phyloP scores from a whole-genome alignment of 2,888 invertebrate species.

The Drosophila parthenogenetica region DNA sequence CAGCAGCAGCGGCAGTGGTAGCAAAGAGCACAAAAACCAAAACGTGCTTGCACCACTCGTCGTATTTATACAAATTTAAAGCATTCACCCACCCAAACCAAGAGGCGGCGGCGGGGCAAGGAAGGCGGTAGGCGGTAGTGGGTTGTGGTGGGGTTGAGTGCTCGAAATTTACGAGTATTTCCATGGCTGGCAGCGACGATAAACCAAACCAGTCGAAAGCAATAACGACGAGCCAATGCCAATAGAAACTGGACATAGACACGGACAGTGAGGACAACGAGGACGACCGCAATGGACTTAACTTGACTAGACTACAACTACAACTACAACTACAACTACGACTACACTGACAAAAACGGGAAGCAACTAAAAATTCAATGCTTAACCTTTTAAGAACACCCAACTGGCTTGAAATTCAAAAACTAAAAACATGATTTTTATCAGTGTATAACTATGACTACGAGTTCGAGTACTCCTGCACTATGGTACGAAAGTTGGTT shows the following conservation, averaged over 20 bases:
- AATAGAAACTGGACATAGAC: slow-evolving; percentile 62
- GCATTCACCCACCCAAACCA: slow-evolving; percentile 43
- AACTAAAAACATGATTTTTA: background rate
- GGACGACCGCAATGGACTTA: slow-evolving; percentile 44
- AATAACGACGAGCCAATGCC: slow-evolving; percentile 78
- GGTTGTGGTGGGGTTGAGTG: slow-evolving; percentile 21
- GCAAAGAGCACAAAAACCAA: slow-evolving; percentile 55
- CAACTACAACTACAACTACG: background rate
- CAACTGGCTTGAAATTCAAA: no score
- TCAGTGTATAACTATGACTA: background rate
- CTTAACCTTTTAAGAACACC: no score
- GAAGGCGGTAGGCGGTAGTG: background rate
- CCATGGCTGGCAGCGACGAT: slow-evolving; percentile 75
- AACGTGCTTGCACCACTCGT: slow-evolving; percentile 54
- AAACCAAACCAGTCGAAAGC: slow-evolving; percentile 78
- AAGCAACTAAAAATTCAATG: no score
- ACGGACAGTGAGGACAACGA: slow-evolving; percentile 20
- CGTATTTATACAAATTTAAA: slow-evolving; percentile 79
- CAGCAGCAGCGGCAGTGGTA: slow-evolving; percentile 1
- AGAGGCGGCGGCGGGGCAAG: background rate
- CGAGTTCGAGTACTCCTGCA: slow-evolving; percentile 1
- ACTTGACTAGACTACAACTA: slow-evolving; percentile 46
- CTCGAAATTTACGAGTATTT: slow-evolving; percentile 76
- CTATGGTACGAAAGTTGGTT: slow-evolving; percentile 51
- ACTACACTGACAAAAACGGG: background rate